Evolutionary conservation across 1,140 invertebrate genomes (phyloP), one percentile per base, ranked within the genome.

Genomic region (Lerema accius): DNA sequence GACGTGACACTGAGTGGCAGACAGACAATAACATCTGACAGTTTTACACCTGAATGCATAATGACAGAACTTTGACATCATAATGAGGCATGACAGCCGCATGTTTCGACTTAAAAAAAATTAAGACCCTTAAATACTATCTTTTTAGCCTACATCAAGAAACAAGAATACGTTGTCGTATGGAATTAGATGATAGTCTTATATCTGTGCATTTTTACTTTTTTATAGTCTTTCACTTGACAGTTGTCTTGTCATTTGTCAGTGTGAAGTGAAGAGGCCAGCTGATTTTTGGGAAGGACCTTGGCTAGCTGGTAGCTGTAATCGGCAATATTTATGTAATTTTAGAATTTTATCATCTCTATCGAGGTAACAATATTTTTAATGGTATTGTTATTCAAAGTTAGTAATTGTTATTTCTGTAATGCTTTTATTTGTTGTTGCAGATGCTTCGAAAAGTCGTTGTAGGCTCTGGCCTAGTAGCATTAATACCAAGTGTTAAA

Each of bases 371-470:
- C 11, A 50, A 63, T 7, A 6, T 7, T 16, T 48, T 13, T 13
- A 13, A 7, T 32, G n/a, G 3, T 19, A 3, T 53, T 19, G 19
- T 7, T 17, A 13, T 32, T 7, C 9, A 7, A 9, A 9, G 28
- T 5, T 45, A 51, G 10, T 42, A 9, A 49, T 64, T 28, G 19
- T 3, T 35, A 35, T 9, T 42, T 14, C 37, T 48, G 6, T 35
- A 64, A 62, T 17, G 14, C 1, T 35, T 5, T 28, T 55, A 39
- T 37, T 28, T 37, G 42, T 62, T 70, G 11, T 73, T 67, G 50
- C 49, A 91, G 89, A 91, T 91, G 85, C 65, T 90, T 17, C 80
- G 89, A 51, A 86, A 82, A 82, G 75, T 91, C 50, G 77, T 85
- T 10, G 42, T 91, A 60, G 85, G 88, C 40, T 83, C 89, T 15